Base-by-base conservation (phyloP, 2,888 invertebrate species). In the Lasiommata megera region DNA sequence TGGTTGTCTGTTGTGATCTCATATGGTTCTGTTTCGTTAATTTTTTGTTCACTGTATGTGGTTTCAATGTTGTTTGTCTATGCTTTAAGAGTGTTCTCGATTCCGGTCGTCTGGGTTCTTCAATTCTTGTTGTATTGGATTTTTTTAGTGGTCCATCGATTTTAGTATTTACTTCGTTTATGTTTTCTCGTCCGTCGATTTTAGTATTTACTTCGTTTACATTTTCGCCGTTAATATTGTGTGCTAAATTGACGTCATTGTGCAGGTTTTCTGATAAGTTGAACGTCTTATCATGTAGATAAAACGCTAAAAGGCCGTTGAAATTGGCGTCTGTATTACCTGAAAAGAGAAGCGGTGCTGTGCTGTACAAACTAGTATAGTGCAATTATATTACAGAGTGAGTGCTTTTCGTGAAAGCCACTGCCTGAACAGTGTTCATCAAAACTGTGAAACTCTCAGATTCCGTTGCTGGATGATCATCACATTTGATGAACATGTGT, bases 271-370 rank as follows among this genome's bases (percentile, higher is more conserved):
- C 36, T 17, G 16, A 17, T 17, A 3, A 9, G 12, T 47, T n/a
- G 8, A 28, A 16, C 16, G 9, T 0, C 12, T 62, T 56, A 18
- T 61, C 44, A 46, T 44, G 57, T 55, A 64, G 48, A 17, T 54
- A 36, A 53, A 57, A 63, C 12, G 51, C 46, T 17, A 56, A 58
- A 31, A 31, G 43, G 7, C 14, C 58, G 37, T 54, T 46, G 6
- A 53, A 28, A 40, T 59, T 36, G 1, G 48, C 60, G 31, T 29
- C 50, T 14, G 54, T 56, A 2, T 70, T 66, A 62, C 57, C 61
- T 63, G 62, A 31, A 53, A 54, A 54, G 31, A 58, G 31, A 51
- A 37, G 47, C 18, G n/a, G 54, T 67, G 64, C 59, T 56, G 63
- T 61, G 60, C 38, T 53, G 55, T 64, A 64, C 54, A 53, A 14